These are phyloP conservation scores for Drosophila lowei DNA, from an alignment of 1,140 invertebrate genomes.

Conservation along the genomic window DNA sequence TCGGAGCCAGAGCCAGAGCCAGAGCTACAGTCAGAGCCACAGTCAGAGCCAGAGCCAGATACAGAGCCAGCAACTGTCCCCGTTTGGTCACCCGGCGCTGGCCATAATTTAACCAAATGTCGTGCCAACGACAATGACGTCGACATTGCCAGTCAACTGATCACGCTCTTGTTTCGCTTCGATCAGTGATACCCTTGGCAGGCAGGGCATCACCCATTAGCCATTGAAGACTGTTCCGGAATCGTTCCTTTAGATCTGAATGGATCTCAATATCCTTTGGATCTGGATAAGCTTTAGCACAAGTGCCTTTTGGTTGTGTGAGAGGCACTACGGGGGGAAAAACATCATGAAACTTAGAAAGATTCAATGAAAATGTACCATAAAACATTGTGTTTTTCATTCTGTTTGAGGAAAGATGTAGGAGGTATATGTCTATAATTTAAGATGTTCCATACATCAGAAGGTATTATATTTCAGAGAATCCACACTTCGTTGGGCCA, in stretches of 20 bases:
- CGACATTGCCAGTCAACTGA: slow-evolving; percentile 36
- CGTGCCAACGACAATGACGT: slow-evolving; percentile 58
- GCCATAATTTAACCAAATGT: slow-evolving; percentile 75
- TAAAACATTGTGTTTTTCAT: no score
- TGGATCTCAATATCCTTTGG: no score
- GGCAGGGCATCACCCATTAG: no score
- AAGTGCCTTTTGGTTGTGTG: no score
- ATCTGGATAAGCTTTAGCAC: no score
- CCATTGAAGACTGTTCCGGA: no score
- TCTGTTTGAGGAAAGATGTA: no score
- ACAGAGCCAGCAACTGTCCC: slow-evolving; percentile 48
- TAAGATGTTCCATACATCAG: no score
- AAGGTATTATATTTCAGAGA: not conserved
- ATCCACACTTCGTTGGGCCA: not conserved
- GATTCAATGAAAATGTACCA: not conserved
- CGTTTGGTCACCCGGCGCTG: slow-evolving; percentile 58
- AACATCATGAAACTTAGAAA: no score
- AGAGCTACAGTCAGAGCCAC: not conserved
- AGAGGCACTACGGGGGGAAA: no score
- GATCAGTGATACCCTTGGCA: slow-evolving; percentile 19
- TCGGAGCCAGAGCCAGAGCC: slow-evolving; percentile 5
- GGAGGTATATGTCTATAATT: no score
- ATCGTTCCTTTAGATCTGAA: no score
- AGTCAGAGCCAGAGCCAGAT: slow-evolving; percentile 1
- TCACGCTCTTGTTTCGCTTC: slow-evolving; percentile 30